These are phyloP conservation scores for Meleagris gallopavo DNA, from an alignment of 2,113 vertebrate species.

Conservation along the genomic window DNA sequence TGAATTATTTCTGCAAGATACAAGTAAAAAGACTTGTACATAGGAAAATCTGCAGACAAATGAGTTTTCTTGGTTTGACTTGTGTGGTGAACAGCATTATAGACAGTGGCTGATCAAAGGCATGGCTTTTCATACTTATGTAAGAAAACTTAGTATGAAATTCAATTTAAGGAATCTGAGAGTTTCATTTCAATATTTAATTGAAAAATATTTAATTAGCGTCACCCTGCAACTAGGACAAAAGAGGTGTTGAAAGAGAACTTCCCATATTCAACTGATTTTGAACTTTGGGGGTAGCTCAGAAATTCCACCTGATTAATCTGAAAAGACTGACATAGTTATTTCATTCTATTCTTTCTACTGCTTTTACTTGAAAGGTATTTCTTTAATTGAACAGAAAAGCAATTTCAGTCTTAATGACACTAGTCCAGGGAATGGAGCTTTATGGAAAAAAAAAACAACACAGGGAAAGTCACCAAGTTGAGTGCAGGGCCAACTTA, in stretches of 20 bases:
- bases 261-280: not conserved
- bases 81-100: not conserved
- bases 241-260: slow-evolving; percentile 5
- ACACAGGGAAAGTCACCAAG: not conserved
- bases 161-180: not conserved
- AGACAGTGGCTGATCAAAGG: not conserved
- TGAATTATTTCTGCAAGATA: not conserved
- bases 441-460: not conserved
- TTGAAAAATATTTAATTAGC: slow-evolving; percentile 29
- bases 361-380: not conserved
- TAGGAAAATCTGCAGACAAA: not conserved
- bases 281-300: not conserved
- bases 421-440: not conserved
- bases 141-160: not conserved
- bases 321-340: not conserved
- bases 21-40: not conserved
- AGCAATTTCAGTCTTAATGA: slow-evolving; percentile 17
- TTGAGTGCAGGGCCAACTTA: not conserved
- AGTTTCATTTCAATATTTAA: slow-evolving; percentile 15
- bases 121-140: not conserved
- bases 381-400: slow-evolving; percentile 34
- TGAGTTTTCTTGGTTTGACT: not conserved
- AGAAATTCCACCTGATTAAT: slow-evolving; percentile 15
- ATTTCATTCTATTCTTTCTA: not conserved
- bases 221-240: not conserved